Conservation (phyloP, 2,888 invertebrate species). For the Lutraria lutraria region DNA sequence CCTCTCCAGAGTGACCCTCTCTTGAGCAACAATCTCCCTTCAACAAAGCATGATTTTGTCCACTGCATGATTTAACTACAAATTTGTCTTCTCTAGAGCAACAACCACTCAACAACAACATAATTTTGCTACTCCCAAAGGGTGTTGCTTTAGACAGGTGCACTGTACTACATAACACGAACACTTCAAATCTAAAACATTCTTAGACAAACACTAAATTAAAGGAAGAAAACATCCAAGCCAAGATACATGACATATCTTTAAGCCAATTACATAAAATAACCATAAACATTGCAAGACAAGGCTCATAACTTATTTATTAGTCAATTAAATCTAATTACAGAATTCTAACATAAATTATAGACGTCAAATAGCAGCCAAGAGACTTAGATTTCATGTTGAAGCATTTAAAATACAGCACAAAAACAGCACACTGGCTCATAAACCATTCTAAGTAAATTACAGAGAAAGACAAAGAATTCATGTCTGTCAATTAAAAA, state of each 20-base stretch:
- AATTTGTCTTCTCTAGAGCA: no score
- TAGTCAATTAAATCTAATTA: neutral
- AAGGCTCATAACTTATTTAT: neutral
- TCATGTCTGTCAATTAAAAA: neutral
- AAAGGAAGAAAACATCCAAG: neutral
- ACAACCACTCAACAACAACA: no score
- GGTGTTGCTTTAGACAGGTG: no score
- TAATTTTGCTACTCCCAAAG: no score
- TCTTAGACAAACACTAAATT: neutral
- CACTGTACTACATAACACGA: no score
- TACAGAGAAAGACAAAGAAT: neutral
- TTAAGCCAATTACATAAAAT: constrained; percentile 5
- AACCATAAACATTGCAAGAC: constrained; percentile 2
- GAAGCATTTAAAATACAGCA: neutral
- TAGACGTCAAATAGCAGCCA: neutral
- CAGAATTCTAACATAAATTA: neutral
- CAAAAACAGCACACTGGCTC: neutral
- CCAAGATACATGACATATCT: constrained; percentile 2
- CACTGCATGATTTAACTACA: no score
- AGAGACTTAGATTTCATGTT: neutral
- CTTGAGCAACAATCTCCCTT: no score
- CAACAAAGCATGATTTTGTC: no score
- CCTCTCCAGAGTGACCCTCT: no score
- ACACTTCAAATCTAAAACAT: no score
- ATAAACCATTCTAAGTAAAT: no score